Evolutionary conservation across 2,888 invertebrate genomes (phyloP), one percentile per base, ranked within the genome.

Genomic region (Isotomurus palustris): DNA sequence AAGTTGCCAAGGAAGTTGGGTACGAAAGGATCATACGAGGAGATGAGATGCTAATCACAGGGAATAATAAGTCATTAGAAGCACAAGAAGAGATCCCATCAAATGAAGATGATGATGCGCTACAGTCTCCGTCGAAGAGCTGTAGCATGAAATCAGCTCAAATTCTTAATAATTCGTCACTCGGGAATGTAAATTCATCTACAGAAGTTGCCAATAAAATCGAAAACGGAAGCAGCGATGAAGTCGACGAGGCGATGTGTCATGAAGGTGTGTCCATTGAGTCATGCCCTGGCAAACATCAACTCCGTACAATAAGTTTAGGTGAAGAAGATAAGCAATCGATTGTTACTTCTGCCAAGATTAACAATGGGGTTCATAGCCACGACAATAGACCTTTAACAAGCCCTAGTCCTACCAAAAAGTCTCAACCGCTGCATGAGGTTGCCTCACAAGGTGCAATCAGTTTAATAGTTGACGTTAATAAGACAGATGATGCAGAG

Each of bases 1-100:
- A n/a, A 2, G 50, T 50, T 38, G 29, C 50, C 27, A 50, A 38
- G 50, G 50, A 36, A 45, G 19, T 5, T 17, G 14, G 17, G 14
- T 22, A 35, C 25, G 50, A 50, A 38, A 36, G 40, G 19, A 6
- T 17, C 24, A 32, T 38, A 25, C 36, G 50, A 35, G 50, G 50
- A 22, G 50, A 50, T 38, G 50, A 50, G 27, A 50, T 50, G n/a
- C 35, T 50, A 25, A 27, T 22, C 10, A n/a, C n/a, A n/a, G n/a
- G n/a, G n/a, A n/a, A n/a, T n/a, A n/a, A n/a, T n/a, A n/a, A n/a
- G n/a, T n/a, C n/a, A n/a, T n/a, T n/a, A n/a, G n/a, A n/a, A n/a
- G n/a, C n/a, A n/a, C n/a, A n/a, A n/a, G n/a, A n/a, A n/a, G n/a
- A n/a, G n/a, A n/a, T n/a, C n/a, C n/a, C n/a, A n/a, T n/a, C n/a